These are phyloP conservation scores for Oenanthe melanoleuca DNA, from an alignment of 2,113 vertebrate species.

Conservation along the genomic window DNA sequence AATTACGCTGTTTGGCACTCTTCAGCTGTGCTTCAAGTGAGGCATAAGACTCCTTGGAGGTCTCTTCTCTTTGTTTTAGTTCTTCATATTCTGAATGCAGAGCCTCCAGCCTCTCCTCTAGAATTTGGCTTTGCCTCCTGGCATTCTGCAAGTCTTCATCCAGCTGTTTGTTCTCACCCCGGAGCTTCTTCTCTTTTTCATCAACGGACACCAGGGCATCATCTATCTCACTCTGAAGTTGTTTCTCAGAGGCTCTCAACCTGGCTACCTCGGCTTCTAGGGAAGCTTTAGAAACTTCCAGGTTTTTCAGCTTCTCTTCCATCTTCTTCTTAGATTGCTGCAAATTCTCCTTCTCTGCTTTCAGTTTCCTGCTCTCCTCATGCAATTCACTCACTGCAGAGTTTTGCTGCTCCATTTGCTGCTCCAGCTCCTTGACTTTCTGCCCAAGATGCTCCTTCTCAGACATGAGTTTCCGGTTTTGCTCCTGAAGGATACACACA, in stretches of 20 bases:
- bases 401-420: conserved; percentile 56
- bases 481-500: conserved; percentile 79
- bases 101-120: conserved; percentile 71
- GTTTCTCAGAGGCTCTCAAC: conserved; percentile 79
- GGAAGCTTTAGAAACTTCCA: conserved; percentile 61
- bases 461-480: conserved; percentile 72
- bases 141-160: conserved; percentile 79
- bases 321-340: conserved; percentile 66
- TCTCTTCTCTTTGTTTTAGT: conserved; percentile 74
- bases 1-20: conserved; percentile 73
- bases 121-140: conserved; percentile 65
- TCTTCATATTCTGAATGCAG: conserved; percentile 76
- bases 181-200: conserved; percentile 75
- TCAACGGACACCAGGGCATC: conserved; percentile 64
- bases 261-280: conserved; percentile 70
- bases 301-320: conserved; percentile 66
- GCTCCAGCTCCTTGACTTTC: conserved; percentile 71
- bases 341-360: conserved; percentile 65
- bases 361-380: conserved; percentile 62
- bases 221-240: conserved; percentile 71
- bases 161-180: conserved; percentile 75
- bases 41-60: conserved; percentile 61
- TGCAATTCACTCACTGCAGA: conserved; percentile 40
- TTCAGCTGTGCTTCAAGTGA: conserved; percentile 76
- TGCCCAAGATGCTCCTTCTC: conserved; percentile 74